Evolutionary conservation across 2,797 vertebrate genomes (phyloP).

Genomic region (Lagorchestes hirsutus): DNA sequence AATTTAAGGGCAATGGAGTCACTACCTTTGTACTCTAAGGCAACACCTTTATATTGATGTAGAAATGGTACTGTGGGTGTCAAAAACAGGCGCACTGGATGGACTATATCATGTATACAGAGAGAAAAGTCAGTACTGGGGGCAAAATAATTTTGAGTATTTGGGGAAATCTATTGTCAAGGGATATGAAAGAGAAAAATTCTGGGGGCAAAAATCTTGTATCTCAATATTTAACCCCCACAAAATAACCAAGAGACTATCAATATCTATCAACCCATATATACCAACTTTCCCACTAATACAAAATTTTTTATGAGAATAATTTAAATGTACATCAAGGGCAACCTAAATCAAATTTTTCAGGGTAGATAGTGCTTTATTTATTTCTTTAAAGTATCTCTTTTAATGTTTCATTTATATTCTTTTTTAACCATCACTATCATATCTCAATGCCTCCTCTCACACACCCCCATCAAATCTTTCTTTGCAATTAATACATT

Average conservation of each 20-base stretch:
- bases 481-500: background rate
- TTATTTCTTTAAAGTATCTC: background rate
- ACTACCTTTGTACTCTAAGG: background rate
- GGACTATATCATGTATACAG: background rate
- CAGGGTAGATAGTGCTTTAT: background rate
- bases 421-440: background rate
- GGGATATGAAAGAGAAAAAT: background rate
- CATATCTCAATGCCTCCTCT: background rate
- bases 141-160: background rate
- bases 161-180: background rate
- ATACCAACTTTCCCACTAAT: background rate
- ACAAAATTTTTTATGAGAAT: background rate
- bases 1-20: background rate
- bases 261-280: too few species aligned
- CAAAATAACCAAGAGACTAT: background rate
- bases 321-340: background rate
- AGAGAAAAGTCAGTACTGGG: background rate
- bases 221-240: background rate
- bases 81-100: background rate
- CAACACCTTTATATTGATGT: background rate
- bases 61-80: background rate
- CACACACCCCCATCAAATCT: background rate
- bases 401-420: background rate
- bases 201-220: background rate
- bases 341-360: background rate